Conservation (phyloP, 2,888 invertebrate species). For the Fissipunctia ypsillon region DNA sequence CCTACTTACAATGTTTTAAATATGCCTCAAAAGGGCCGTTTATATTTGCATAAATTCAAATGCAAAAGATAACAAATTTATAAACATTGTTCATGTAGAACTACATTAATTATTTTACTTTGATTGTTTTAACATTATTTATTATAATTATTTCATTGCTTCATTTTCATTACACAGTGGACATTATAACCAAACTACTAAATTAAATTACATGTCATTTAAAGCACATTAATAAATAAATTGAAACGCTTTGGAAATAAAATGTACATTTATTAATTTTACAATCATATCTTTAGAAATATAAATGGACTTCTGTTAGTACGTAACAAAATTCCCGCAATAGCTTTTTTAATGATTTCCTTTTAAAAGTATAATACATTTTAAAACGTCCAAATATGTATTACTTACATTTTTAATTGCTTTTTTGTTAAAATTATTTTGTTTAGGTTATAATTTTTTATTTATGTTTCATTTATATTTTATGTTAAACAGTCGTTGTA, state of each 20-base stretch:
- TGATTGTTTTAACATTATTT: constrained; percentile 7
- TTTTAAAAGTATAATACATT: neutral
- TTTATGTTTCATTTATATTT: constrained; percentile 31
- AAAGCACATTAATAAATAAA: neutral
- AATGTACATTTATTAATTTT: constrained; percentile 20
- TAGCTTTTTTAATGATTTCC: constrained; percentile 5
- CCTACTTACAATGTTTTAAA: constrained; percentile 15
- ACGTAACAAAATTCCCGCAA: constrained; percentile 11
- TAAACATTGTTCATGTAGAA: neutral
- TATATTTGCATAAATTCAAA: constrained; percentile 13
- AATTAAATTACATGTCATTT: constrained; percentile 2
- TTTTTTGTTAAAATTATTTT: constrained; percentile 21
- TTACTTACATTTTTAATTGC: neutral
- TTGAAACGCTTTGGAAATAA: constrained; percentile 24
- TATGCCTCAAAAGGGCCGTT: constrained; percentile 6
- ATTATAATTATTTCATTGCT: constrained; percentile 11
- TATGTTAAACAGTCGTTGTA: constrained; percentile 68
- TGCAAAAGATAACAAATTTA: constrained; percentile 25
- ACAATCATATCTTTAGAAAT: constrained; percentile 17
- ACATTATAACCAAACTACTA: neutral
- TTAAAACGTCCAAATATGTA: constrained; percentile 11
- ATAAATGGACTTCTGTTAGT: constrained; percentile 23
- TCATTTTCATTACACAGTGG: constrained; percentile 3
- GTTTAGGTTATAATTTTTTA: constrained; percentile 30
- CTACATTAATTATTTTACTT: constrained; percentile 25